Evolutionary conservation across 2,113 vertebrate species (phyloP), one percentile per base, ranked within the genome.

Genomic region (Forbesichthys papilliferus): DNA sequence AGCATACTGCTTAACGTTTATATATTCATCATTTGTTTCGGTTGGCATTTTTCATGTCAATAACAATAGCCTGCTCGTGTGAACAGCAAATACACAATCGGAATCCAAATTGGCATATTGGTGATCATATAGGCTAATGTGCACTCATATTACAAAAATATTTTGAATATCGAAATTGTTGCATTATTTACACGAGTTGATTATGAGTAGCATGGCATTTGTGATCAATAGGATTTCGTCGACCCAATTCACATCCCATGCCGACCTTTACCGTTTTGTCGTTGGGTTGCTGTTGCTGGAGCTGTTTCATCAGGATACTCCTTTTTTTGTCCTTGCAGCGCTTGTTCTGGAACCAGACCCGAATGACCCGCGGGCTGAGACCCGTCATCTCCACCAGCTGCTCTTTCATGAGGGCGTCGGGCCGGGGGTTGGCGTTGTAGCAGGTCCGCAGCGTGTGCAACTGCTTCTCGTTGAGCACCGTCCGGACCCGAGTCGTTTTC

Each of bases 271-370:
- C 98, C 86, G 96, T 96, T 93, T 99, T 99, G 91, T 99, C 96
- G 81, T 96, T 98, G 68, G 96, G 94, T 69, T 98, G 96, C 84
- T 99, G 97, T 68, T 96, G 96, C 82, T 99, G 97, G 18, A 99
- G 94, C 72, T 99, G 98, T 76, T 99, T 99, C 94, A 99, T 99
- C 84, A 99, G 93, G 55, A 98, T 90, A 84, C 95, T 97, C 69
- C 95, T 90, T 77, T 99, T 99, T 87, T 99, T 99, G 92, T 99
- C 98, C 84, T 99, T 99, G 92, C 98, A 99, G 7, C 97, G 87
- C 88, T 99, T 99, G 92, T 99, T 99, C 88, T 99, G 98, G 94
- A 99, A 99, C 98, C 98, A 99, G 79, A 99, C 98, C 56, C 98
- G 92, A 91, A 99, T 99, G 75, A 99, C 97, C 5, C 97, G 91